A percentile compares a stretch with the other conserved stretches of the same genome.
phyloP scores from a whole-genome alignment of 2,113 vertebrate species.

The Pseudois nayaur region DNA sequence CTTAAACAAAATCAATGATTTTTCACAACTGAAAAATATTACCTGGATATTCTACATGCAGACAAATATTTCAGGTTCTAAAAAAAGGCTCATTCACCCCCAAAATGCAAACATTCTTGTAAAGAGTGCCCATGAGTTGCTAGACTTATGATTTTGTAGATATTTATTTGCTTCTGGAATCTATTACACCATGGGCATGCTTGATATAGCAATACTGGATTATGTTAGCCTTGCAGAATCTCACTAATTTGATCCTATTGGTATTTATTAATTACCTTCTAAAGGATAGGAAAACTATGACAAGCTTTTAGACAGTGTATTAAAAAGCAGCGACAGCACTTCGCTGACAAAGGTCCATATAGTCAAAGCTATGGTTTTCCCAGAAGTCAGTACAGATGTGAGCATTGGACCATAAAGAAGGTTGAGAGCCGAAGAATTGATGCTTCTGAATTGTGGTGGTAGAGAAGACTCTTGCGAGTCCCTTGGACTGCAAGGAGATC shows the following conservation, averaged over 20 bases:
- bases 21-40: conserved; percentile 18
- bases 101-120: not conserved
- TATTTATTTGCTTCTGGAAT: not conserved
- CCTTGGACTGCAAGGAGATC: not conserved
- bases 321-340: not conserved
- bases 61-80: not conserved
- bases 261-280: not conserved
- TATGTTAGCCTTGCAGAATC: not conserved
- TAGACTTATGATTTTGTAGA: not conserved
- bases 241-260: not conserved
- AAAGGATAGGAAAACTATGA: not conserved
- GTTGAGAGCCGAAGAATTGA: not conserved
- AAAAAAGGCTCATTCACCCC: not conserved
- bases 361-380: not conserved
- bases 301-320: not conserved
- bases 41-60: not conserved
- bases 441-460: not conserved
- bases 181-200: not conserved
- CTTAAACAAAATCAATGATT: not conserved
- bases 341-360: not conserved
- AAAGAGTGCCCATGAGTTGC: not conserved
- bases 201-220: not conserved
- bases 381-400: not conserved
- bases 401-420: not conserved
- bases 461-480: not conserved